Percentiles rank a stretch among this genome's conserved stretches.
Evolutionary conservation across 2,888 invertebrate genomes (phyloP).

Genomic region (Latheticus oryzae): DNA sequence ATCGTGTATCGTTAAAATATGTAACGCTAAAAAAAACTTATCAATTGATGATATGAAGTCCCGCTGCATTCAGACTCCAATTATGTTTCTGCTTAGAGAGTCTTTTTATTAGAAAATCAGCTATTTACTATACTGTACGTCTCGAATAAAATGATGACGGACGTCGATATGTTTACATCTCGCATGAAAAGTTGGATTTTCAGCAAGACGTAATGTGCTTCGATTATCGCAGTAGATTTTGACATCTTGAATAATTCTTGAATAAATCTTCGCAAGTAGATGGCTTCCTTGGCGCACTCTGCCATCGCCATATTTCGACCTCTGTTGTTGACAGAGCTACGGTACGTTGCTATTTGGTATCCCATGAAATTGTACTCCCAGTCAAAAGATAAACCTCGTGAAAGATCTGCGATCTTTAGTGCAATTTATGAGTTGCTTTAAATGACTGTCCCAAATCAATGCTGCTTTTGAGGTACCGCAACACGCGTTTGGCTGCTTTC

Average conservation of each 20-base stretch:
- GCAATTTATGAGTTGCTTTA: slow-evolving; percentile 28
- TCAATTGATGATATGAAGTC: background rate
- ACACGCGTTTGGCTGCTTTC: slow-evolving; percentile 53
- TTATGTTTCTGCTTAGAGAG: slow-evolving; percentile 9
- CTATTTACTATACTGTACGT: no score
- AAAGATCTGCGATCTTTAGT: slow-evolving; percentile 43
- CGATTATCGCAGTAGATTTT: slow-evolving; percentile 25
- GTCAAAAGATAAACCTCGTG: slow-evolving; percentile 45
- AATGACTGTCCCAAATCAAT: slow-evolving; percentile 46
- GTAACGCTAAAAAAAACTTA: no score
- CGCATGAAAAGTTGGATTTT: slow-evolving; percentile 33
- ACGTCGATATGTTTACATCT: slow-evolving; percentile 39
- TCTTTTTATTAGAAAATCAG: slow-evolving; percentile 17
- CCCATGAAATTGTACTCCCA: slow-evolving; percentile 43
- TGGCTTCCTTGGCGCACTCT: slow-evolving; percentile 44
- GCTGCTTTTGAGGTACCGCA: slow-evolving; percentile 50
- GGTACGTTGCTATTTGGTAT: slow-evolving; percentile 45
- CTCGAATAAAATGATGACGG: no score
- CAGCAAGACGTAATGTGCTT: slow-evolving; percentile 29
- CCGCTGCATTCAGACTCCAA: slow-evolving; percentile 1
- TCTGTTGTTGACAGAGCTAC: slow-evolving; percentile 47
- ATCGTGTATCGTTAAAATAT: no score
- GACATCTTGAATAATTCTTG: slow-evolving; percentile 15
- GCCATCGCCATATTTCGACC: slow-evolving; percentile 45
- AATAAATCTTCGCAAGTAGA: no score